These are phyloP conservation scores for Altica lythri DNA, from an alignment of 2,888 invertebrate genomes.

Conservation along the genomic window DNA sequence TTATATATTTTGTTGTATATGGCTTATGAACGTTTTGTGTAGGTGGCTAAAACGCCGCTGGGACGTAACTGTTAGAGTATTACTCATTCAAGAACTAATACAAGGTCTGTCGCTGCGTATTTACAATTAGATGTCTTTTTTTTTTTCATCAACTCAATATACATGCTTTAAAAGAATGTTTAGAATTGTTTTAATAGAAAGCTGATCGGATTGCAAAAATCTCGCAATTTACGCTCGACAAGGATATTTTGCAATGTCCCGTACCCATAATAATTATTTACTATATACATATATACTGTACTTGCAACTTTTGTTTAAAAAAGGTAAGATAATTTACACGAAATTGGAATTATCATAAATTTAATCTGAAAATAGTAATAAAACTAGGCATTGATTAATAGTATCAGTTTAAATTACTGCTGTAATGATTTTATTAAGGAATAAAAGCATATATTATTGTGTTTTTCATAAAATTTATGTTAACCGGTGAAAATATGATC, in stretches of 20 bases:
- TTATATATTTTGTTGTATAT: too few relatives aligned
- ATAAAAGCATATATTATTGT: too few relatives aligned
- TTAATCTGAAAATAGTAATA: conserved; percentile 4
- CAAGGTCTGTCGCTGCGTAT: conserved; percentile 19
- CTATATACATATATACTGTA: conserved; percentile 1
- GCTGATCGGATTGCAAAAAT: conserved; percentile 21
- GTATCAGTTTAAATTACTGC: too few relatives aligned
- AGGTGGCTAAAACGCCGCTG: too few relatives aligned
- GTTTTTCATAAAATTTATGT: too few relatives aligned
- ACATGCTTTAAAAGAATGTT: background rate
- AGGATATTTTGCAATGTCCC: conserved; percentile 28
- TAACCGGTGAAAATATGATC: too few relatives aligned
- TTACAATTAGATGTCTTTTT: too few relatives aligned
- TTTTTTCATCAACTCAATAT: conserved; percentile 2
- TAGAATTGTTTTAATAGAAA: conserved; percentile 18
- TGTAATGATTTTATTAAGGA: too few relatives aligned
- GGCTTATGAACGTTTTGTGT: too few relatives aligned
- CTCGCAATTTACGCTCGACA: conserved; percentile 12
- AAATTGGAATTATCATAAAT: conserved; percentile 9
- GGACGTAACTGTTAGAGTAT: too few relatives aligned
- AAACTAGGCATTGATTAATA: conserved; percentile 5
- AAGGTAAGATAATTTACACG: conserved; percentile 6
- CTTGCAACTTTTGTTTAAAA: conserved; percentile 14
- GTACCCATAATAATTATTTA: conserved; percentile 20
- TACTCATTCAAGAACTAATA: conserved; percentile 21